These are phyloP conservation scores for Parazoanthus darwini DNA, from an alignment of 92 coral and sea anemone genomes.

Conservation along the genomic window DNA sequence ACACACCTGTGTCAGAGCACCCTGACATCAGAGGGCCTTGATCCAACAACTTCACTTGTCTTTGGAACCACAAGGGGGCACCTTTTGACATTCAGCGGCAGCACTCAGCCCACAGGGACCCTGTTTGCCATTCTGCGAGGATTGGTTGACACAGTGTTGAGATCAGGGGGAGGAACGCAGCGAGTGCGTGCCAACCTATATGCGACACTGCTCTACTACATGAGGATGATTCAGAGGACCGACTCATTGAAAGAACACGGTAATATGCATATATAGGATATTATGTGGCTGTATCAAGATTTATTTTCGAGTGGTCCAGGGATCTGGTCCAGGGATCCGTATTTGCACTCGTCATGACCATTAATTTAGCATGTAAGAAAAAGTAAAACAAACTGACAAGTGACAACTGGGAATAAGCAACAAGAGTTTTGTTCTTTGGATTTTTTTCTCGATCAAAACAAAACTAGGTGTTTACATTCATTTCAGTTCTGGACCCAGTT, in stretches of 20 bases:
- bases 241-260: conserved; percentile 62
- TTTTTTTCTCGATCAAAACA: no score
- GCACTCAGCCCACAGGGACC: conserved; percentile 81
- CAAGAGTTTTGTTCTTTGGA: no score
- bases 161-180: conserved; percentile 92
- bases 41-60: conserved; percentile 43
- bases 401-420: no score
- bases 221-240: conserved; percentile 86
- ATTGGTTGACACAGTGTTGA: conserved; percentile 83
- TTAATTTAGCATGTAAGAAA: no score
- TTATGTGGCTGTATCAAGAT: no score
- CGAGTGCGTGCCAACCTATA: conserved; percentile 96
- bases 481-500: no score
- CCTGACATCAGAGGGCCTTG: conserved; percentile 58
- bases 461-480: no score
- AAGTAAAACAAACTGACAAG: no score
- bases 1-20: conserved; percentile 90
- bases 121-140: conserved; percentile 87
- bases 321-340: no score
- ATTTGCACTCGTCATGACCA: no score
- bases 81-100: conserved; percentile 47
- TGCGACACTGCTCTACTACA: conserved; percentile 89
- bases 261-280: conserved; percentile 23
- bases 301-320: no score
- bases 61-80: conserved; percentile 51